phyloP scores from a whole-genome alignment of 2,113 vertebrate genomes.

The Synchiropus splendidus region DNA sequence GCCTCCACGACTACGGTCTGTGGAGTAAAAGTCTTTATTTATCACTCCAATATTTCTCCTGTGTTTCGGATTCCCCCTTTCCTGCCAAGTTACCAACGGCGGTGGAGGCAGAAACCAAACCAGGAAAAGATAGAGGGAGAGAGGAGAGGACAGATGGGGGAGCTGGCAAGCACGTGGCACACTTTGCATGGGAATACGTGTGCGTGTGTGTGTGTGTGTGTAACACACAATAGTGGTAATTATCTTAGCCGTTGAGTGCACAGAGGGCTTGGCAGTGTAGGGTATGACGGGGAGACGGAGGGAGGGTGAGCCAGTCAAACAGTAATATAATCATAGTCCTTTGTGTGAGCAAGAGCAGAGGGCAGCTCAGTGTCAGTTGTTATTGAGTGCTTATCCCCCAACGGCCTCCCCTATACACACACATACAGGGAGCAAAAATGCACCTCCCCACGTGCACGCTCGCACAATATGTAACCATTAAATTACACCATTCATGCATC shows the following conservation, averaged over 20 bases:
- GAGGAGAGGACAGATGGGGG: slow-evolving; percentile 51
- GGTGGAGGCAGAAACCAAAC: slow-evolving; percentile 33
- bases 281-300: slow-evolving; percentile 34
- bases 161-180: slow-evolving; percentile 52
- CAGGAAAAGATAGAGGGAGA: slow-evolving; percentile 16
- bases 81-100: slow-evolving; percentile 21
- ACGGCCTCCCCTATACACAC: slow-evolving; percentile 38
- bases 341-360: slow-evolving; percentile 68
- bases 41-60: no score
- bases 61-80: no score
- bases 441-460: slow-evolving; percentile 7
- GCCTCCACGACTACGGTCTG: no score
- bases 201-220: slow-evolving; percentile 35
- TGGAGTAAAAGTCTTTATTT: no score
- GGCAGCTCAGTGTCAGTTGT: slow-evolving; percentile 70
- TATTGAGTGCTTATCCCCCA: slow-evolving; percentile 69
- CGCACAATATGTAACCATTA: slow-evolving; percentile 41
- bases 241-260: slow-evolving; percentile 64
- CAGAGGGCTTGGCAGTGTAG: slow-evolving; percentile 54
- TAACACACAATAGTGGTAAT: slow-evolving; percentile 69
- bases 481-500: slow-evolving; percentile 32
- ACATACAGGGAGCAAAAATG: slow-evolving; percentile 13
- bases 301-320: slow-evolving; percentile 55
- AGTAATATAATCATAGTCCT: slow-evolving; percentile 74
- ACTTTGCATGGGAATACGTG: slow-evolving; percentile 34